Evolutionary conservation across 2,888 invertebrate species (phyloP).

Genomic region (Asteroscopus sphinx): DNA sequence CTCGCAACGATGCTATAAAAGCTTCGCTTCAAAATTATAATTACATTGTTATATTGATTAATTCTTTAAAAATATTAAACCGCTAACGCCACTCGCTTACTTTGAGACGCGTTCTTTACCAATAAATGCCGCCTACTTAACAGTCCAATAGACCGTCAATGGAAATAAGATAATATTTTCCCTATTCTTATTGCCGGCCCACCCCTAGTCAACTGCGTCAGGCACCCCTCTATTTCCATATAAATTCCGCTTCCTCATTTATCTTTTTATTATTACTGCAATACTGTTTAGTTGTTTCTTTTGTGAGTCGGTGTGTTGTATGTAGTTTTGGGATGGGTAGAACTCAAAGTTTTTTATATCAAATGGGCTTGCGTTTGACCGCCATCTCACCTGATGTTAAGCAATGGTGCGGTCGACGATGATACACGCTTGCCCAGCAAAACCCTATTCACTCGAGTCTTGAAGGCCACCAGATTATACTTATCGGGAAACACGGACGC

Average conservation of each 20-base stretch:
- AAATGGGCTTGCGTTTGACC: too few relatives aligned
- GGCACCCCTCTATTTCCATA: constrained; percentile 29
- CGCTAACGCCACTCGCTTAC: constrained; percentile 1
- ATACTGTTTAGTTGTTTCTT: constrained; percentile 20
- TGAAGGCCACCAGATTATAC: too few relatives aligned
- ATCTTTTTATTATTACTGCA: constrained; percentile 27
- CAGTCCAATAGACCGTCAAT: constrained; percentile 37
- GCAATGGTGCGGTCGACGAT: too few relatives aligned
- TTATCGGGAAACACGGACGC: too few relatives aligned
- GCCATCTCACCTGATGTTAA: too few relatives aligned
- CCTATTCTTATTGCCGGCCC: constrained; percentile 29
- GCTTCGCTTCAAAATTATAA: too few relatives aligned
- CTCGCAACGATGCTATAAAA: too few relatives aligned
- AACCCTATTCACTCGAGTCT: too few relatives aligned
- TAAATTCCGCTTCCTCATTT: constrained; percentile 24
- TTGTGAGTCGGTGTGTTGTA: background rate
- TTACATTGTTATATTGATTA: too few relatives aligned
- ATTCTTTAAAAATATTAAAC: too few relatives aligned
- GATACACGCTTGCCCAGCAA: too few relatives aligned
- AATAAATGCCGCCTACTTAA: constrained; percentile 40
- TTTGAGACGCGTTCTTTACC: background rate
- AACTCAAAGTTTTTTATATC: too few relatives aligned
- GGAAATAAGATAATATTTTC: constrained; percentile 41
- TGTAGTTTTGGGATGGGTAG: background rate
- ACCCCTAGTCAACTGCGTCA: constrained; percentile 19